Conservation (phyloP, 2,888 invertebrate genomes). For the Diarsia mendica region DNA sequence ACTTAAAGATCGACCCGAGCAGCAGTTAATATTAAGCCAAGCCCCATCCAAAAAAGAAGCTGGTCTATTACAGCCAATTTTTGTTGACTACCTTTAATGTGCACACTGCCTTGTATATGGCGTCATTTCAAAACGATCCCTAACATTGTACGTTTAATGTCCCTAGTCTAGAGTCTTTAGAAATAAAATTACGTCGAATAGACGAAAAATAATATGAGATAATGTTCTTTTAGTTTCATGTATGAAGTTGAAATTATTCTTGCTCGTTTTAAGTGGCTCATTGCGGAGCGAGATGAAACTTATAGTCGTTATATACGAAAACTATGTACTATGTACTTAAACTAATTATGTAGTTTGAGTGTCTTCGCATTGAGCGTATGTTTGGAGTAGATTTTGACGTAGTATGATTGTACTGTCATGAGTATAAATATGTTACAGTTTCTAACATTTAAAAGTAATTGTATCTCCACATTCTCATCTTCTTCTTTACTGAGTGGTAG, state of each 20-base stretch:
- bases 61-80: no score
- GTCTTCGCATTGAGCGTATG: neutral
- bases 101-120: neutral
- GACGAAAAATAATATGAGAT: constrained; percentile 35
- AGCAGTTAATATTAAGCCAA: no score
- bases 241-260: constrained; percentile 39
- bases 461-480: neutral
- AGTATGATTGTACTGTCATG: neutral
- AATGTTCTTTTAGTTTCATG: constrained; percentile 26
- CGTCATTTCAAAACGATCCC: constrained; percentile 5
- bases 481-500: no score
- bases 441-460: neutral
- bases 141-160: constrained; percentile 43
- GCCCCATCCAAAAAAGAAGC: no score
- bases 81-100: neutral
- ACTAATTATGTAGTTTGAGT: constrained; percentile 1
- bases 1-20: no score
- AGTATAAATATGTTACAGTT: neutral
- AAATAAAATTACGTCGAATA: constrained; percentile 43
- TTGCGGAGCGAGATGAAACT: constrained; percentile 20
- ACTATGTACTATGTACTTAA: constrained; percentile 1
- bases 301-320: neutral
- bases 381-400: neutral
- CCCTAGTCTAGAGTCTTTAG: constrained; percentile 10
- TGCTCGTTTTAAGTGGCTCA: constrained; percentile 40